phyloP scores from a whole-genome alignment of 2,113 vertebrate species.

The Dipodomys ordii region DNA sequence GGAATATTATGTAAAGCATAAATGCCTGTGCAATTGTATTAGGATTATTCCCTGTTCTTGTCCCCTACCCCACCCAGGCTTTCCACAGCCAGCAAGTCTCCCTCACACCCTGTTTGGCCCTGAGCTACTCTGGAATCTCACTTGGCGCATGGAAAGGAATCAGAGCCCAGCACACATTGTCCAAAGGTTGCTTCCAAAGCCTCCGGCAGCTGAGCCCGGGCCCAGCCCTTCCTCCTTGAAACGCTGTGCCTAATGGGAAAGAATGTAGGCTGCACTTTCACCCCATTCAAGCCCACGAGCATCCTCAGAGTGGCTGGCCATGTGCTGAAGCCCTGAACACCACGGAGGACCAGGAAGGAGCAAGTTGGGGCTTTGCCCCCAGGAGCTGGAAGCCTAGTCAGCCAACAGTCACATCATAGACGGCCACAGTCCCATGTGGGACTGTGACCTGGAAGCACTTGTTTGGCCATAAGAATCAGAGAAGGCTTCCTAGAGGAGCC shows the following conservation, averaged over 20 bases:
- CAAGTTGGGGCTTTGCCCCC: background rate
- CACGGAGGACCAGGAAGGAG: background rate
- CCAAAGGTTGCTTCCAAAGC: slow-evolving; percentile 68
- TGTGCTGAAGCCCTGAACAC: slow-evolving; percentile 2
- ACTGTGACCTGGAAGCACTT: background rate
- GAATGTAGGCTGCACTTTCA: slow-evolving; percentile 47
- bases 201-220: background rate
- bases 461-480: background rate
- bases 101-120: slow-evolving; percentile 46
- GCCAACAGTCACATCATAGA: background rate
- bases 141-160: slow-evolving; percentile 54
- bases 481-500: background rate
- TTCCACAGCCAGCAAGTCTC: slow-evolving; percentile 46
- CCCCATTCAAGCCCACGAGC: background rate
- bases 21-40: slow-evolving; percentile 2
- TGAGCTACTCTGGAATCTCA: slow-evolving; percentile 61
- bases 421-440: background rate
- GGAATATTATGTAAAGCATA: background rate
- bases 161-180: slow-evolving; percentile 53
- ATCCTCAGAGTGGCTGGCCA: background rate
- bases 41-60: background rate
- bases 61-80: background rate
- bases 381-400: background rate
- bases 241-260: slow-evolving; percentile 42
- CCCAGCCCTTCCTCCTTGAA: slow-evolving; percentile 66